Base-by-base conservation (phyloP, 2,797 vertebrate species). In the Alcedo quadribrachys region DNA sequence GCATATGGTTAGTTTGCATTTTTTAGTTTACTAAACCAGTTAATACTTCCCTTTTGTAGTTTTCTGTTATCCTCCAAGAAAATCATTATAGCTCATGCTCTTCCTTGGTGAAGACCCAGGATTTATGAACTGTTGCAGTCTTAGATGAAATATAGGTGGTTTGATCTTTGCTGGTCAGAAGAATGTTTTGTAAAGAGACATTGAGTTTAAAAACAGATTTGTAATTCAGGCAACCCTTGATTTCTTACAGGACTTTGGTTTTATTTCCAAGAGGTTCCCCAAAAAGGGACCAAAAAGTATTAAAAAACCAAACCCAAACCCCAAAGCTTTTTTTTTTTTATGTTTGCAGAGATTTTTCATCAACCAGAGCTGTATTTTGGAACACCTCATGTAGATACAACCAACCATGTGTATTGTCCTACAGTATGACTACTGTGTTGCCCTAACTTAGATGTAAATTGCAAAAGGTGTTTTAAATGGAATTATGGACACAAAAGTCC, bases 121-220 rank as follows among this genome's bases (percentile, higher is more conserved):
- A 14, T 75, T 89, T 68, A 9, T 25, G 25, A 54, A 61, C 25
- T 12, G 21, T n/a, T 53, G 33, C 20, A 40, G 0, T 57, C 42
- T 48, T 58, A 46, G 1, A 8, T 16, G 28, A 67, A 67, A 13
- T 7, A 7, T 3, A 6, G 1, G 0, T 8, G 9, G 55, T 78
- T 51, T 32, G 6, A 11, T 43, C 33, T 73, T 65, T 53, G 58
- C 19, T 27, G 11, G 10, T 71, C 28, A 66, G 51, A 71, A 84
- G 24, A 0, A 0, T 5, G 14, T 40, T 28, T 40, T 65, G 9
- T n/a, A 46, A 33, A 22, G 4, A 58, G 21, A 3, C 2, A 0
- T 51, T 45, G 28, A 13, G 16, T 58, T 90, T 75, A 78, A 74
- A 30, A 11, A 5, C 4, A 6, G 18, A 61, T 51, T n/a, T 46